phyloP scores from a whole-genome alignment of 2,797 vertebrate species.

The Geotrypetes seraphini region DNA sequence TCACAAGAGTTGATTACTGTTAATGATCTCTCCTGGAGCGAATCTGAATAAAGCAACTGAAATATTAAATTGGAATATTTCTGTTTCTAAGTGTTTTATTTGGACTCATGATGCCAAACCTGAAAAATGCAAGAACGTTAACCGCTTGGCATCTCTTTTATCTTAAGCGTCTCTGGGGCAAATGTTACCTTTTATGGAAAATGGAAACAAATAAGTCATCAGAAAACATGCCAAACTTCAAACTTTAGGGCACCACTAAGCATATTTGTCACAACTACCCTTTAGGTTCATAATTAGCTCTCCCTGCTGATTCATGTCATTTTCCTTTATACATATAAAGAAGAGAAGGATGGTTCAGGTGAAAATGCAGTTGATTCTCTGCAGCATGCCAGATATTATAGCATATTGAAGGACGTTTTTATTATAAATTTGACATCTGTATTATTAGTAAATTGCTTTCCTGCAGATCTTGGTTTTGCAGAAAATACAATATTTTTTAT shows the following conservation, averaged over 20 bases:
- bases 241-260: constrained; percentile 7
- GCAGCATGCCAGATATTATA: constrained; percentile 3
- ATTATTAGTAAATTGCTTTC: neutral
- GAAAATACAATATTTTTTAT: no score
- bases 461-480: neutral
- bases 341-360: neutral
- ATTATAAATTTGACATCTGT: neutral
- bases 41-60: no score
- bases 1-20: no score
- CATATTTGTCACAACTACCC: constrained; percentile 4
- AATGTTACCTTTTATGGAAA: constrained; percentile 2
- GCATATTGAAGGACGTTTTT: neutral
- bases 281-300: constrained; percentile 14
- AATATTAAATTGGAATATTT: no score
- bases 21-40: no score
- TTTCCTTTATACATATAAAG: constrained; percentile 8
- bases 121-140: constrained; percentile 2
- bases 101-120: constrained; percentile 2
- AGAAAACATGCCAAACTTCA: constrained; percentile 17
- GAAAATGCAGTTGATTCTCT: neutral
- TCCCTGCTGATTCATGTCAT: constrained; percentile 8
- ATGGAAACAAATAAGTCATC: constrained; percentile 16
- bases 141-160: constrained; percentile 1
- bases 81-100: neutral
- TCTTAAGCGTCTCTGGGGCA: neutral